Conservation (phyloP, 2,113 vertebrate species). For the Podiceps cristatus region DNA sequence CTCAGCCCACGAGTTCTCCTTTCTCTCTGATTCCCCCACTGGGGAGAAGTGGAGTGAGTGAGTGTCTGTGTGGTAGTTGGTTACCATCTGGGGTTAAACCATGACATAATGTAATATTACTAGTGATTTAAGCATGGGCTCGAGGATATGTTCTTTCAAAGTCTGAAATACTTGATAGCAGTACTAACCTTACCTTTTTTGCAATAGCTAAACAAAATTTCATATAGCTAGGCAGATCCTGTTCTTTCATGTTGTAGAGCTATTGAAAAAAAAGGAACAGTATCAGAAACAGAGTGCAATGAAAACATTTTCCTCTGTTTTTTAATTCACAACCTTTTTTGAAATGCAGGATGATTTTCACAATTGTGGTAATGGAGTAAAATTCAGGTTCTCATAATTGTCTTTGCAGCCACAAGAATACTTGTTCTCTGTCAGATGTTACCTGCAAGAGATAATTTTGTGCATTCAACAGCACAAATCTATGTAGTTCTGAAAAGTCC, state of each 20-base stretch:
- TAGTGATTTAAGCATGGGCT: background rate
- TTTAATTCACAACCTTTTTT: background rate
- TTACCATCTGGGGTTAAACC: too few relatives aligned
- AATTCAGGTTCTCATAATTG: background rate
- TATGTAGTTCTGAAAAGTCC: background rate
- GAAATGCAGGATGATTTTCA: background rate
- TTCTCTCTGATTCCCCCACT: too few relatives aligned
- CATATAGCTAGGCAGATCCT: background rate
- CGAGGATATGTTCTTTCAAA: background rate
- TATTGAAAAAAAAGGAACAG: background rate
- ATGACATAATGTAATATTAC: background rate
- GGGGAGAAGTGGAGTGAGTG: too few relatives aligned
- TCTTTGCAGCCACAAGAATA: background rate
- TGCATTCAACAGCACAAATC: background rate
- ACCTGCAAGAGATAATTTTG: background rate
- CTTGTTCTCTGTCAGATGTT: background rate
- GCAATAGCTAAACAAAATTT: background rate
- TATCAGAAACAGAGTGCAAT: background rate
- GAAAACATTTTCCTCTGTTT: background rate
- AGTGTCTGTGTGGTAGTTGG: too few relatives aligned
- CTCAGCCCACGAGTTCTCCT: too few relatives aligned
- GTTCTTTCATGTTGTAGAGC: background rate
- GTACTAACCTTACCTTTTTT: background rate
- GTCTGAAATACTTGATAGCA: background rate
- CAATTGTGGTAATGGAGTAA: background rate